Conservation (phyloP, 1,140 invertebrate species). For the Drosophila trapezifrons region DNA sequence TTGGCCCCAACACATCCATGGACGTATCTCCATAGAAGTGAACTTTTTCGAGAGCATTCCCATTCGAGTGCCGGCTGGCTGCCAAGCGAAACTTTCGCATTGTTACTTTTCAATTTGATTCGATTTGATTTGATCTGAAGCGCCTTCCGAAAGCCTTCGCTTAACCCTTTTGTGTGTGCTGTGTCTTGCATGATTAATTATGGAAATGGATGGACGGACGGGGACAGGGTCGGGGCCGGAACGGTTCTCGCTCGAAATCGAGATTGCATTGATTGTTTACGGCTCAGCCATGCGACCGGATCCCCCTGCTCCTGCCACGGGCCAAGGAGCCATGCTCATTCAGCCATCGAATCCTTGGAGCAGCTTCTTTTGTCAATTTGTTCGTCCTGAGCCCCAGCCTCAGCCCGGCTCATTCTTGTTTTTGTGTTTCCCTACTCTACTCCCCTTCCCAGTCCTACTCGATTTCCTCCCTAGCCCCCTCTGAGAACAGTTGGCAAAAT, state of each 20-base stretch:
- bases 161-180: conserved; percentile 44
- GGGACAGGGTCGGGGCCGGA: too few relatives aligned
- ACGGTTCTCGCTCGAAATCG: neutral
- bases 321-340: conserved; percentile 12
- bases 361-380: conserved; percentile 46
- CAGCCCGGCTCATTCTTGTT: conserved; percentile 4
- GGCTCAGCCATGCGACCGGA: conserved; percentile 27
- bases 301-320: neutral
- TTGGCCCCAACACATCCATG: neutral
- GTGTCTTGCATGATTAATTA: conserved; percentile 53
- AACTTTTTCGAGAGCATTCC: neutral
- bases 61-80: neutral
- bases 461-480: neutral
- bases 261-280: conserved; percentile 46
- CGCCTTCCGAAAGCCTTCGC: conserved; percentile 3
- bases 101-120: conserved; percentile 33
- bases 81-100: neutral
- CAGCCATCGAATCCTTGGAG: conserved; percentile 41
- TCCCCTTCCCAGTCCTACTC: neutral
- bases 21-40: neutral
- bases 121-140: conserved; percentile 27
- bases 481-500: conserved; percentile 44
- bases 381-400: conserved; percentile 15
- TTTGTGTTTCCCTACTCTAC: conserved; percentile 11
- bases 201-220: conserved; percentile 33